These are phyloP conservation scores for Garrulus glandarius DNA, from an alignment of 2,797 vertebrate genomes.

Conservation along the genomic window DNA sequence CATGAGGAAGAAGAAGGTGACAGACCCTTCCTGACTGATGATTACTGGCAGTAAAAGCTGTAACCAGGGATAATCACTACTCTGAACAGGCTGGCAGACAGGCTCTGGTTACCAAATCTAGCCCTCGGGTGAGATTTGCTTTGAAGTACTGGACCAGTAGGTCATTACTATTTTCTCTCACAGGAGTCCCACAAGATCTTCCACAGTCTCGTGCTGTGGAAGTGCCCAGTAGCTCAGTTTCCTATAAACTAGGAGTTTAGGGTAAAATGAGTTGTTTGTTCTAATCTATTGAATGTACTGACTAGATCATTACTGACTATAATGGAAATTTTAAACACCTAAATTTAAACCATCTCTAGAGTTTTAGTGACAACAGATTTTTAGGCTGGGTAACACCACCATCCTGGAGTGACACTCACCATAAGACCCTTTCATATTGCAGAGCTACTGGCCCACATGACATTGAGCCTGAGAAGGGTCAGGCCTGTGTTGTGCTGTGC, in stretches of 20 bases:
- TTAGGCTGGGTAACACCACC: too few relatives aligned
- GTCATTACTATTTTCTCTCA: background rate
- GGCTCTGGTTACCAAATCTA: background rate
- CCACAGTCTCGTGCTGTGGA: background rate
- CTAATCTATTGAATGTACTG: background rate
- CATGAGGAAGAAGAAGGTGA: background rate
- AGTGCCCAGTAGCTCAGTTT: background rate
- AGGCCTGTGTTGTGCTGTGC: background rate
- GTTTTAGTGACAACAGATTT: too few relatives aligned
- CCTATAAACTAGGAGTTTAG: background rate
- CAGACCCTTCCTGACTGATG: background rate
- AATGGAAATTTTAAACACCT: background rate
- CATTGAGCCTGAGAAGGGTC: background rate
- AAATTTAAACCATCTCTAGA: background rate
- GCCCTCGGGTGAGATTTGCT: background rate
- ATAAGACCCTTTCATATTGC: background rate
- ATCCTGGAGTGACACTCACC: background rate
- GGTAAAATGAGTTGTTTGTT: background rate
- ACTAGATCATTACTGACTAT: background rate
- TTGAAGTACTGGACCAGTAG: background rate
- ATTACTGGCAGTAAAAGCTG: background rate
- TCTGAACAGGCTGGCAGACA: background rate
- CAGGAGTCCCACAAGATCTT: background rate
- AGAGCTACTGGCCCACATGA: background rate
- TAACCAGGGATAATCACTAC: background rate